Conservation (phyloP, 2,113 vertebrate genomes). For the Apodemus sylvaticus region DNA sequence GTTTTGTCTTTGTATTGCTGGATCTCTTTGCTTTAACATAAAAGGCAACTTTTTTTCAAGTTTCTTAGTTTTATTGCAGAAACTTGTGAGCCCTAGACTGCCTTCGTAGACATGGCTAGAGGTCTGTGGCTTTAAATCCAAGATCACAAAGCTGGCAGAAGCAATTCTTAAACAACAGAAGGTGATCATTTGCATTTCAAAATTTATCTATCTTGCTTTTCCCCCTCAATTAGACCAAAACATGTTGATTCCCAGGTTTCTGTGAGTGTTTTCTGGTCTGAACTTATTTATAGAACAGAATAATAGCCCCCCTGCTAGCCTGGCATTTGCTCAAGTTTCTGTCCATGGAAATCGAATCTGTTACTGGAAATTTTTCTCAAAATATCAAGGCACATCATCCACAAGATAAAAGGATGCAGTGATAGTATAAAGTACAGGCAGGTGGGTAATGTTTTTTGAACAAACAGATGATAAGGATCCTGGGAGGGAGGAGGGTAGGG, state of each 20-base stretch:
- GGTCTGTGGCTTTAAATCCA: conserved; percentile 77
- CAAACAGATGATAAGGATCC: conserved; percentile 88
- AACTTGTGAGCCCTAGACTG: conserved; percentile 23
- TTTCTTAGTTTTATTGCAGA: conserved; percentile 57
- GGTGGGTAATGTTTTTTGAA: conserved; percentile 86
- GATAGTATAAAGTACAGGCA: conserved; percentile 83
- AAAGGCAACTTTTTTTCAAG: conserved; percentile 36
- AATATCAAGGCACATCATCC: conserved; percentile 88
- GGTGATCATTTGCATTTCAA: conserved; percentile 90
- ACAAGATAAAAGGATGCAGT: conserved; percentile 87
- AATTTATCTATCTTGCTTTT: conserved; percentile 88
- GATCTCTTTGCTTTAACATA: conserved; percentile 64
- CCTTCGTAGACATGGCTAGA: conserved; percentile 52
- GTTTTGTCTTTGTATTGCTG: conserved; percentile 70
- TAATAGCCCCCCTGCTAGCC: conserved; percentile 88
- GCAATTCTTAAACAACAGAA: conserved; percentile 86
- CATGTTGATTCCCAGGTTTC: conserved; percentile 89
- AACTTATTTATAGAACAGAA: conserved; percentile 91
- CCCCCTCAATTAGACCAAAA: conserved; percentile 88
- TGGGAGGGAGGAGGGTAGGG: conserved; percentile 80
- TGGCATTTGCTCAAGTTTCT: conserved; percentile 91
- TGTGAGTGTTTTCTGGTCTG: conserved; percentile 86
- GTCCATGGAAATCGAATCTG: conserved; percentile 88
- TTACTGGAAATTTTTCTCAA: conserved; percentile 89
- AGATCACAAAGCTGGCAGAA: conserved; percentile 83